These are phyloP conservation scores for Tachypleus tridentatus DNA, from an alignment of 1,140 invertebrate genomes.

Conservation along the genomic window DNA sequence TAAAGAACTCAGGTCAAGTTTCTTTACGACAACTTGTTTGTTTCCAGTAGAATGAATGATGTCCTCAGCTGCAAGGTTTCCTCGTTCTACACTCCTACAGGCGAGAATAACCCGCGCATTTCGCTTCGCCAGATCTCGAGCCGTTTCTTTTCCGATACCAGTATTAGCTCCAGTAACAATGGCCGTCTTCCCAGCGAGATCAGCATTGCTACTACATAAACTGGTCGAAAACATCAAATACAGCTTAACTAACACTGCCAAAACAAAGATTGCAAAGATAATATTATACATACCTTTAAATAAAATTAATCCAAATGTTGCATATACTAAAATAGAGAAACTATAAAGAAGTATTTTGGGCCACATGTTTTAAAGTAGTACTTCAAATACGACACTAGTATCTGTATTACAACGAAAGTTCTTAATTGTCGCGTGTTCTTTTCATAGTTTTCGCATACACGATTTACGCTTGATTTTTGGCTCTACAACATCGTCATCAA, in stretches of 20 bases:
- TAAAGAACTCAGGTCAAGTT: slow-evolving; percentile 63
- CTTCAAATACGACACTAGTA: no score
- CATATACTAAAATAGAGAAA: no score
- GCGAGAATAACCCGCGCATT: slow-evolving; percentile 68
- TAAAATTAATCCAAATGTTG: no score
- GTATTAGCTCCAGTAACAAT: slow-evolving; percentile 77
- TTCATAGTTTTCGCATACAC: no score
- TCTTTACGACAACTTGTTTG: slow-evolving; percentile 53
- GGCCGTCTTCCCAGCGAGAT: slow-evolving; percentile 50
- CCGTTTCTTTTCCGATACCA: slow-evolving; percentile 76
- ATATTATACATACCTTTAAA: no score
- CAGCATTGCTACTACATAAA: background rate
- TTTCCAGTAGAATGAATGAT: slow-evolving; percentile 63
- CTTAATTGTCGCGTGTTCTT: no score
- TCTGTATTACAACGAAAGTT: no score
- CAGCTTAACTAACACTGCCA: background rate
- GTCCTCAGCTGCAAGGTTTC: slow-evolving; percentile 55
- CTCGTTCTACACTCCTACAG: slow-evolving; percentile 58
- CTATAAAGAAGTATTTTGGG: no score
- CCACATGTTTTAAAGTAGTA: no score
- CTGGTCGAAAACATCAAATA: background rate
- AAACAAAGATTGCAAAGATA: background rate
- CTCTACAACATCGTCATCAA: no score
- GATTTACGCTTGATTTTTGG: no score
- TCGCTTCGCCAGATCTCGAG: slow-evolving; percentile 51